These are phyloP conservation scores for Antheraea mylitta DNA, from an alignment of 1,140 invertebrate species.

Conservation along the genomic window DNA sequence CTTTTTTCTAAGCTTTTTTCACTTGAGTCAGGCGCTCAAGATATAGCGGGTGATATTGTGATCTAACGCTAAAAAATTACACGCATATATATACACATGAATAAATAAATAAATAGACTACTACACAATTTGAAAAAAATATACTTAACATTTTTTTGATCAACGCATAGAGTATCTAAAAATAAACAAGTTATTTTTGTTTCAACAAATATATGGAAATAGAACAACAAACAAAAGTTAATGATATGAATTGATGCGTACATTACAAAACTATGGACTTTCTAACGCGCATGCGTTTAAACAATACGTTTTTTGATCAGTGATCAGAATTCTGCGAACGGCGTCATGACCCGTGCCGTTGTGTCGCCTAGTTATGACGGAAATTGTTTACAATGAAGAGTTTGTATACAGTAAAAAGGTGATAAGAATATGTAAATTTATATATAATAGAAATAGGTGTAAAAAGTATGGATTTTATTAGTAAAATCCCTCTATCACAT, in stretches of 20 bases:
- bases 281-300: conserved; percentile 41
- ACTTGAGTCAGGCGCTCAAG: too few relatives aligned
- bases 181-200: neutral
- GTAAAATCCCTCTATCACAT: too few relatives aligned
- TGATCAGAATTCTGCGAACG: conserved; percentile 43
- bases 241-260: conserved; percentile 36
- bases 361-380: neutral
- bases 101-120: neutral
- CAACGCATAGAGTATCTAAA: neutral
- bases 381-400: neutral
- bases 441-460: too few relatives aligned
- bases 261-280: conserved; percentile 45
- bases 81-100: too few relatives aligned
- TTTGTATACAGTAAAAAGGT: neutral
- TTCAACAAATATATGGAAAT: conserved; percentile 8
- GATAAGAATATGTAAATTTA: too few relatives aligned
- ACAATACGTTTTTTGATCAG: conserved; percentile 29
- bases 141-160: neutral
- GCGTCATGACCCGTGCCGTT: conserved; percentile 23
- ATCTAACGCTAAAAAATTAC: too few relatives aligned
- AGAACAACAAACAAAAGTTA: conserved; percentile 15
- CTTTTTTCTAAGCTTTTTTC: too few relatives aligned
- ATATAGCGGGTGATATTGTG: too few relatives aligned
- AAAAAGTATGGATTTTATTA: too few relatives aligned
- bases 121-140: neutral